Percentiles rank a stretch among this genome's conserved stretches.
Evolutionary conservation across 1,140 invertebrate species (phyloP).

Genomic region (Drosophila busckii): DNA sequence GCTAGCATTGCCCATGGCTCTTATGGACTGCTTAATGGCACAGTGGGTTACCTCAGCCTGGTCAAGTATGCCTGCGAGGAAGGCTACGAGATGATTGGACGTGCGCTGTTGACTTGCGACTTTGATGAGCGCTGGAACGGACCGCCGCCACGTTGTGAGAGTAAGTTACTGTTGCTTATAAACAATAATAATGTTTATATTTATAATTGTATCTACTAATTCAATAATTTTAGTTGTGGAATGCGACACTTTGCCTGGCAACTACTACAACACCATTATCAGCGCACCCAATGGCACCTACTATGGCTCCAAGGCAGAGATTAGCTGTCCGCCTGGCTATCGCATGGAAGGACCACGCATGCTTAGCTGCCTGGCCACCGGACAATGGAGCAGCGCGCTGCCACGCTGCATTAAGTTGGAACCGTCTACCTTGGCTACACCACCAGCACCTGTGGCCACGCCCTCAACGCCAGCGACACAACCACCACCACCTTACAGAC

Average conservation of each 20-base stretch:
- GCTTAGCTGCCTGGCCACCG: constrained; percentile 86
- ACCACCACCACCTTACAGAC: constrained; percentile 37
- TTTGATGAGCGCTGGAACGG: constrained; percentile 96
- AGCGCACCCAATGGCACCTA: constrained; percentile 83
- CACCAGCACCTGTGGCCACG: constrained; percentile 18
- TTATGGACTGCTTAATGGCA: constrained; percentile 90
- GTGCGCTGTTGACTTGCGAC: constrained; percentile 91
- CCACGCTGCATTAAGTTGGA: constrained; percentile 86
- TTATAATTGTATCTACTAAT: no score
- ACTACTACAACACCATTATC: constrained; percentile 86
- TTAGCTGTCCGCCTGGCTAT: constrained; percentile 86
- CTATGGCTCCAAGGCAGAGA: constrained; percentile 86
- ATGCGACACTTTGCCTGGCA: constrained; percentile 86
- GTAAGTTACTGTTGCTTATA: no score
- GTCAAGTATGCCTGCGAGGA: constrained; percentile 91
- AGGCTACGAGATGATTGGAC: constrained; percentile 90
- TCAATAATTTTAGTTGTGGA: constrained; percentile 83
- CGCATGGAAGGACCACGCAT: constrained; percentile 84
- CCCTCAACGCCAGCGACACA: constrained; percentile 8
- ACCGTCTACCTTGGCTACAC: constrained; percentile 61
- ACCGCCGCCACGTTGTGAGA: constrained; percentile 92
- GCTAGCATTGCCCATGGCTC: constrained; percentile 91
- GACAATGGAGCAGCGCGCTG: constrained; percentile 87
- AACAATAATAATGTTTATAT: no score
- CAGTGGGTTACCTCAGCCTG: constrained; percentile 89